Evolutionary conservation across 2,113 vertebrate species (phyloP).

Genomic region (Cottus gobio): DNA sequence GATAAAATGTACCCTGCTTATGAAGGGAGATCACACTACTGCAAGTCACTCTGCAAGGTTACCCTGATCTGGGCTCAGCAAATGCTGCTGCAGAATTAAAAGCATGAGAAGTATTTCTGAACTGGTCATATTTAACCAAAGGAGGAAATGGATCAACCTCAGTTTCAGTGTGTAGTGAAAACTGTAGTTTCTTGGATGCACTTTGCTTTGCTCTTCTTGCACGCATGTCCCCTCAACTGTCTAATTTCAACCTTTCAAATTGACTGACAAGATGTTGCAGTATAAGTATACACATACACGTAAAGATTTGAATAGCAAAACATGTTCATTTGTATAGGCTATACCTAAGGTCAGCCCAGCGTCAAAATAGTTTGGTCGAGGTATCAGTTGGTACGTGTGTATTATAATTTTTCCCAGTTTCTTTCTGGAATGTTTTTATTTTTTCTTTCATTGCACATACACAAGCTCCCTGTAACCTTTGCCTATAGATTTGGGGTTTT

Average conservation of each 20-base stretch:
- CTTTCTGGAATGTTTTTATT: not conserved
- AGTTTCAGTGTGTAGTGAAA: constrained; percentile 30
- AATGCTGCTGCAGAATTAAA: constrained; percentile 62
- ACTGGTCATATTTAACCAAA: constrained; percentile 59
- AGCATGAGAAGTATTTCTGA: constrained; percentile 70
- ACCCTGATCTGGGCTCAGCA: constrained; percentile 40
- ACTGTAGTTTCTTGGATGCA: constrained; percentile 14
- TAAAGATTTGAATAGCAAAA: constrained; percentile 67
- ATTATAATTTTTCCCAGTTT: not conserved
- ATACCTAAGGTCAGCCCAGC: not conserved
- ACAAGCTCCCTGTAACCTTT: not conserved
- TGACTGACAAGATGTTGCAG: not conserved
- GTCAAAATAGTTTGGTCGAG: not conserved
- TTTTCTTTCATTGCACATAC: constrained; percentile 8
- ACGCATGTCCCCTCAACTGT: not conserved
- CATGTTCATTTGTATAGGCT: constrained; percentile 36
- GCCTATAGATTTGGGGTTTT: not conserved
- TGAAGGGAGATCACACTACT: constrained; percentile 46
- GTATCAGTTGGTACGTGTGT: not conserved
- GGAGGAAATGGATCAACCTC: constrained; percentile 56
- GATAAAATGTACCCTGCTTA: constrained; percentile 61
- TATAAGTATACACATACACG: not conserved
- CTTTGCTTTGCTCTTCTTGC: not conserved
- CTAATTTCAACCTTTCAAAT: not conserved
- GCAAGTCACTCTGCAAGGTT: constrained; percentile 59